Conservation (phyloP, 2,888 invertebrate species). For the Carterocephalus palaemon region DNA sequence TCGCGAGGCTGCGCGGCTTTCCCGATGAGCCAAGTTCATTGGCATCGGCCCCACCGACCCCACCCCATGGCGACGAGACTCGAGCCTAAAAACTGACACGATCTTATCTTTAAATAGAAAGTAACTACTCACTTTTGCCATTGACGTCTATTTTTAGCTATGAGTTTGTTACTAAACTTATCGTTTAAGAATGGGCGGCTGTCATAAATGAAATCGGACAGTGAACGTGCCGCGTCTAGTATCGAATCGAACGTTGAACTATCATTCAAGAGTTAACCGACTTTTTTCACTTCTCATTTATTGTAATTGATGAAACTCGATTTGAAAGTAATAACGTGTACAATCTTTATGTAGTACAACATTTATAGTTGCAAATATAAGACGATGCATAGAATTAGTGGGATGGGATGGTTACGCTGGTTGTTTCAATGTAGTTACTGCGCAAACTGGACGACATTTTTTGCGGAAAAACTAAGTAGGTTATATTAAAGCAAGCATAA, state of each 20-base stretch:
- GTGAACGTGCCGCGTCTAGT: slow-evolving; percentile 23
- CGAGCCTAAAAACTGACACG: slow-evolving; percentile 62
- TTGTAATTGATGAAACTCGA: slow-evolving; percentile 8
- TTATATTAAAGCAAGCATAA: slow-evolving; percentile 10
- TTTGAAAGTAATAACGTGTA: slow-evolving; percentile 13
- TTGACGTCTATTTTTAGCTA: slow-evolving; percentile 55
- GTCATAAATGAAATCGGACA: slow-evolving; percentile 27
- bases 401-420: not conserved
- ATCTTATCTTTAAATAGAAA: slow-evolving; percentile 67
- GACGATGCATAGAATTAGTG: not conserved
- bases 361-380: too few species aligned
- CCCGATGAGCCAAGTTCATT: slow-evolving; percentile 70
- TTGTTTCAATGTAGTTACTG: not conserved
- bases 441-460: slow-evolving; percentile 1
- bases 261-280: slow-evolving; percentile 15
- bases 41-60: slow-evolving; percentile 52
- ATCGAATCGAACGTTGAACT: slow-evolving; percentile 6
- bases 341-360: too few species aligned
- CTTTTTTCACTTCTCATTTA: slow-evolving; percentile 21
- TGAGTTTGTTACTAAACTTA: slow-evolving; percentile 28
- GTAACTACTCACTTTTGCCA: slow-evolving; percentile 56
- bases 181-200: slow-evolving; percentile 17
- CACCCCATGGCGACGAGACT: slow-evolving; percentile 41
- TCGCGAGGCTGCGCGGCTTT: slow-evolving; percentile 64
- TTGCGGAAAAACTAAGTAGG: slow-evolving; percentile 1